Evolutionary conservation across 2,113 vertebrate species (phyloP), one percentile per base, ranked within the genome.

Genomic region (Saccopteryx leptura): DNA sequence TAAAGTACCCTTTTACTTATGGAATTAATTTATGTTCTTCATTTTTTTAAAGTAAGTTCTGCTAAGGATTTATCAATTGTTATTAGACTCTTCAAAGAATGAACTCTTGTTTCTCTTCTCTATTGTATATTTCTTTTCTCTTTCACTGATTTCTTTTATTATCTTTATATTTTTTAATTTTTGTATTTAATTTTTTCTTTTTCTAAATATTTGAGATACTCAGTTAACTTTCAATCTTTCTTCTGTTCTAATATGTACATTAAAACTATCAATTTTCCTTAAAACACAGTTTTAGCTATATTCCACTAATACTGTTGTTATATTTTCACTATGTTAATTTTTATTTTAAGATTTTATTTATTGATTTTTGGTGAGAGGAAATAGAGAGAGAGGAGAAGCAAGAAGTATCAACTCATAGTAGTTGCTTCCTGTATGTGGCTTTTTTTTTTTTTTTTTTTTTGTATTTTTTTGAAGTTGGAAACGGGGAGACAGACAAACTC

Each of bases 71-170:
- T 93, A 46, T 72, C 7, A 23, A 81, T 46, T 88, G 87, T 88
- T 31, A 52, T 23, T 72, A 61, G 46, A 81, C 46, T 74, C 72
- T 81, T 81, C 65, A 93, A 39, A 93, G 56, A 56, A 52, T 63
- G 9, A 81, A 72, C 66, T 87, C 52, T 58, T 26, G 17, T 78
- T 76, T 81, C 24, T 72, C 78, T 83, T 74, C 58, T 65, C 24
- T 65, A 23, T 39, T 54, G 2, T 84, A 56, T 75, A 18, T 39
- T 75, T 65, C 15, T 31, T 33, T 74, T 52, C 56, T 84, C 11
- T 75, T 84, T 75, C 80, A 92, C 46, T 92, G 58, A 46, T 84
- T 92, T 75, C 46, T 74, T 28, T 24, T 75, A 48, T 75, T 19
- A 76, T 79, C 23, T 79, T 68, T 54, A n/a, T 66, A 46, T 26